Base-by-base conservation (phyloP, 2,113 vertebrate species). In the Probosciger aterrimus region DNA sequence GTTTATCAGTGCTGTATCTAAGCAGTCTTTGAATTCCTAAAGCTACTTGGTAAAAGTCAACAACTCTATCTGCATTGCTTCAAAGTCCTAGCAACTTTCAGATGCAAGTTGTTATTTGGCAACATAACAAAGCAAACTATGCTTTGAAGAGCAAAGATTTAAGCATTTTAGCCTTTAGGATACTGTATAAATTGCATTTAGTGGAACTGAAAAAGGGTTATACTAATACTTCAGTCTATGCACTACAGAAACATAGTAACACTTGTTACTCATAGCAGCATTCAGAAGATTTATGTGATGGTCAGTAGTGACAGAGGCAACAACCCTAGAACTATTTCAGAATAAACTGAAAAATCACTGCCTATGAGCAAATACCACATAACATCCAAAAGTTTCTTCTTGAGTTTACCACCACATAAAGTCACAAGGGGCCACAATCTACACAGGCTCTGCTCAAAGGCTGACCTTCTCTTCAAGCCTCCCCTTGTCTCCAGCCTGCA, bases 401-500 rank as follows among this genome's bases (percentile, higher is more conserved):
- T 24, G 6, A 64, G 35, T 25, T 16, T 49, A 27, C 27, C 39
- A 85, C 47, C 28, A 46, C 1, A 1, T 11, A 22, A 71, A 64
- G 44, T 22, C n/a, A 70, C 39, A 81, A 41, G 3, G 0, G 17
- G 22, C 25, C 52, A 86, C 35, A 60, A 30, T 19, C 43, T 24
- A 10, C 46, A 28, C 5, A 41, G 41, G 24, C 15, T 52, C 41
- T 60, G 52, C 16, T 44, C 33, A 76, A 50, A 65, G 35, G 12
- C 35, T 49, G 18, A 50, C 19, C 27, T 23, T 24, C 49, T 83
- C 30, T 22, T 37, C 67, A 60, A 31, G 53, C 47, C 59, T 41
- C 0, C 0, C 18, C 47, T 25, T 10, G 6, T 18, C 13, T 67
- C 28, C 13, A 17, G 37, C 10, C 27, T 12, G 10, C 2, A 17